These are phyloP conservation scores for honey bee (Apis mellifera) DNA, from an alignment of 1,140 invertebrate species.

Conservation along the genomic window DNA sequence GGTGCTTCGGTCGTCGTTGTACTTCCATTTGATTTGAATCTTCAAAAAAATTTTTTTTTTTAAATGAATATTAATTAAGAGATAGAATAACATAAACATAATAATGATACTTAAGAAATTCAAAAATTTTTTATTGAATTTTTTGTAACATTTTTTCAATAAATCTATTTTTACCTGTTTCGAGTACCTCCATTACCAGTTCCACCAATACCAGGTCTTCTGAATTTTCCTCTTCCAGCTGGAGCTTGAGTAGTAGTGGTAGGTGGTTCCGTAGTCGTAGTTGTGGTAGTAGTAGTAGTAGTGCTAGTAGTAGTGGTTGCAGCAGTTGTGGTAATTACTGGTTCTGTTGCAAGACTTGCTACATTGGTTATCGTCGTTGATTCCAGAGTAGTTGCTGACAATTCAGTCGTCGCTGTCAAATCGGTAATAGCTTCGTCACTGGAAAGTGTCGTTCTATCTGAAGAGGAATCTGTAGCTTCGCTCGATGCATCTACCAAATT, in stretches of 20 bases:
- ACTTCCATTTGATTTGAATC: slow-evolving; percentile 68
- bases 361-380: slow-evolving; percentile 77
- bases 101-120: no score
- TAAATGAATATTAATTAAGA: no score
- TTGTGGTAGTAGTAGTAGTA: slow-evolving; percentile 78
- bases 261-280: slow-evolving; percentile 80
- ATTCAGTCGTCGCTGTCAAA: slow-evolving; percentile 82
- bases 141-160: no score
- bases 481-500: slow-evolving; percentile 83
- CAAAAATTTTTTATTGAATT: no score
- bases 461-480: slow-evolving; percentile 70
- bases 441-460: slow-evolving; percentile 74
- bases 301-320: slow-evolving; percentile 81
- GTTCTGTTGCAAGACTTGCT: neutral
- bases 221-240: slow-evolving; percentile 78
- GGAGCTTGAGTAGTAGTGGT: slow-evolving; percentile 66
- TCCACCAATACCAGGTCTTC: slow-evolving; percentile 71
- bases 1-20: slow-evolving; percentile 67
- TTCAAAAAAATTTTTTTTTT: slow-evolving; percentile 29
- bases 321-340: slow-evolving; percentile 80
- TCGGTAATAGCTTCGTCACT: slow-evolving; percentile 83
- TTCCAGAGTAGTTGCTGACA: slow-evolving; percentile 82
- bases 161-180: slow-evolving; percentile 66
- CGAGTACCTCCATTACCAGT: slow-evolving; percentile 63
- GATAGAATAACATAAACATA: no score